Base-by-base conservation (phyloP, 2,797 vertebrate species). In the Schizopygopsis pylzovi region DNA sequence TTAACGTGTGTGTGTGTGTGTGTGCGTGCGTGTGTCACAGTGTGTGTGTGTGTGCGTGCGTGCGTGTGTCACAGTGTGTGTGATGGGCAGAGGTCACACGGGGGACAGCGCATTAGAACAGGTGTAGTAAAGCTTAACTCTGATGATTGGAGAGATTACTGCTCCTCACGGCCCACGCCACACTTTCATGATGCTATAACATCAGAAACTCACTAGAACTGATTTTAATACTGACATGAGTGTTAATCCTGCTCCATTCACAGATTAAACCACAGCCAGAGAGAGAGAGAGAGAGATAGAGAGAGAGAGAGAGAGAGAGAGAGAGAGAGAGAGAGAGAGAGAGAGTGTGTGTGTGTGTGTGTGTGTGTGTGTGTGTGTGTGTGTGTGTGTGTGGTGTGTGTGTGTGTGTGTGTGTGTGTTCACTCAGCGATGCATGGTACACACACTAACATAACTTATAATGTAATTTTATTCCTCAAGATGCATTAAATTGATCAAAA, bases 211-310 rank as follows among this genome's bases (percentile, higher is more conserved):
- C 25, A 43, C 77, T 61, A 16, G 9, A 43, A 41, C 9, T 11
- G 47, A 54, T 3, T 54, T 22, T 6, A 37, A 54, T 33, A 6
- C 9, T 6, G 73, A 83, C 4, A 22, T 6, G 22, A 76, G 81
- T 84, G 71, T 72, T 81, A 86, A 86, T 88, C 85, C 47, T 39
- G 52, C 7, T 82, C 13, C 28, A 59, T 84, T 84, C 52, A 12
- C 71, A 54, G 41, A 25, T 79, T 22, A 56, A 39, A 39, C 49
- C 56, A 18, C 37, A 25, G n/a, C 13, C 4, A 49, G 47, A 15
- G 47, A 15, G 47, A 15, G 12, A 15, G 33, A 33, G 33, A 33
- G 33, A 33, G 33, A 33, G 33, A 33, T 2, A 33, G 33, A 33
- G 33, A 33, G 33, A 33, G 33, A 33, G 33, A 33, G 33, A 33